Evolutionary conservation across 2,797 vertebrate genomes (phyloP).

Genomic region (Sus cebifrons): DNA sequence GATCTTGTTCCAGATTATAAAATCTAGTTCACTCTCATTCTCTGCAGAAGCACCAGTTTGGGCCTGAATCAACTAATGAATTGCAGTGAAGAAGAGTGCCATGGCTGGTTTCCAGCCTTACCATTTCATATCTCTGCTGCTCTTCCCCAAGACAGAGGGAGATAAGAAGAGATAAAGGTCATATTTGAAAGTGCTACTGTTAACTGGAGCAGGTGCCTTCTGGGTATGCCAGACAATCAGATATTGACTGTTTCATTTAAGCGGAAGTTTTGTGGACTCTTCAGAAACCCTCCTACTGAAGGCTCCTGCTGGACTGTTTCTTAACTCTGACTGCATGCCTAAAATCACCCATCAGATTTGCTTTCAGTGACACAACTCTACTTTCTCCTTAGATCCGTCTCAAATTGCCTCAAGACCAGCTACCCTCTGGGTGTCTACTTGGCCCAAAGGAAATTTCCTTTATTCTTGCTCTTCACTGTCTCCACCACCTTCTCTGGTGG

Average conservation of each 20-base stretch:
- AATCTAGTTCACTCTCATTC: neutral
- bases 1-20: slow-evolving; percentile 16
- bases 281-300: neutral
- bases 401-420: neutral
- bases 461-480: neutral
- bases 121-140: rapidly evolving
- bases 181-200: neutral
- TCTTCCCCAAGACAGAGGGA: neutral
- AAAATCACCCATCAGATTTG: neutral
- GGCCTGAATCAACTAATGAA: neutral
- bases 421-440: neutral
- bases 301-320: neutral
- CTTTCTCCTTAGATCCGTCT: neutral
- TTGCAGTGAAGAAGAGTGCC: rapidly evolving
- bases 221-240: neutral
- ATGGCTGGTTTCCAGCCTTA: rapidly evolving
- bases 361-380: neutral
- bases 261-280: neutral
- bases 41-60: neutral
- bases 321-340: neutral
- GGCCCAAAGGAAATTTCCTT: neutral
- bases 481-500: neutral
- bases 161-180: neutral
- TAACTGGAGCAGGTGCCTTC: neutral
- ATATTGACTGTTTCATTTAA: neutral